Evolutionary conservation across 2,888 invertebrate genomes (phyloP).

Genomic region (Thelaira solivaga): DNA sequence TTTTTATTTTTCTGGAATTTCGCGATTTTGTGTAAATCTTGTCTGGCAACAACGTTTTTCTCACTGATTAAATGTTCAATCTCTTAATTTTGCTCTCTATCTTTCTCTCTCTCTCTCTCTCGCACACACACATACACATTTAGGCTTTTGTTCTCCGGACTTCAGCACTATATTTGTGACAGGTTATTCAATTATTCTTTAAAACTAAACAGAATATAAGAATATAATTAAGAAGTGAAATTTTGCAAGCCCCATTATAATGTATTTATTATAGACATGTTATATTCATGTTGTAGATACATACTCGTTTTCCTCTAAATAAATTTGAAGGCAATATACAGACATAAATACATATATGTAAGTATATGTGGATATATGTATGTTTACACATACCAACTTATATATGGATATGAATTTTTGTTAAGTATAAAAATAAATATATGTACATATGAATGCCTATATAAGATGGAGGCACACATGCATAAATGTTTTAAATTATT

Average conservation of each 20-base stretch:
- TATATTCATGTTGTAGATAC: neutral
- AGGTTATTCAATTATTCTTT: conserved; percentile 3
- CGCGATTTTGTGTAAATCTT: too few relatives aligned
- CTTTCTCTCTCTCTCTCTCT: neutral
- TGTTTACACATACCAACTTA: neutral
- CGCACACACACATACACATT: too few relatives aligned
- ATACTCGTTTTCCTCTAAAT: neutral
- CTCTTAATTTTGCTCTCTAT: neutral
- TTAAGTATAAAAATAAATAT: too few relatives aligned
- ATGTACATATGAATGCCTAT: neutral
- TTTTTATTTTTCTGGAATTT: too few relatives aligned
- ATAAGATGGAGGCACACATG: neutral
- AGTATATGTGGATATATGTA: neutral
- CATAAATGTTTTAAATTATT: neutral
- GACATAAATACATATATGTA: neutral
- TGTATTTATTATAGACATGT: neutral
- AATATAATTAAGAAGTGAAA: neutral
- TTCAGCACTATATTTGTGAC: neutral
- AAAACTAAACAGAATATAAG: neutral
- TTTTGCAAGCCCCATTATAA: neutral
- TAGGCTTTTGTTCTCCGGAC: neutral
- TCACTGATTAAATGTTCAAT: too few relatives aligned
- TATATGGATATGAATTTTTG: too few relatives aligned
- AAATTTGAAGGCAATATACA: neutral
- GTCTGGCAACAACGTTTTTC: too few relatives aligned